Evolutionary conservation across 2,888 invertebrate genomes (phyloP), one percentile per base, ranked within the genome.

Genomic region (Cyrtodaria siliqua): DNA sequence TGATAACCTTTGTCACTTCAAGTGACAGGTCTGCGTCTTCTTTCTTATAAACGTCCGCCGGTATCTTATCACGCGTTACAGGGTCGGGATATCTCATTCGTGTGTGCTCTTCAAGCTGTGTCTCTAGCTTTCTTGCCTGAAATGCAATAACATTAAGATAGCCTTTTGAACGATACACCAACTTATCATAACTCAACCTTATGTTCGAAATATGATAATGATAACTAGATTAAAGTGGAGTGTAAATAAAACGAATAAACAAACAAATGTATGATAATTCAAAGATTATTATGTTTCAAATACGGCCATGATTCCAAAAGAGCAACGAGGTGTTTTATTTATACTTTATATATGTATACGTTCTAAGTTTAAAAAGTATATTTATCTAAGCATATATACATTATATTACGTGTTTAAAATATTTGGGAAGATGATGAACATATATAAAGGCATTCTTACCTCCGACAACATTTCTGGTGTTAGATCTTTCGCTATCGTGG

Each of bases 31-130:
- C 56, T 4, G 75, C 69, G 26, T 70, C 53, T 16, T 40, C 42
- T 12, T 52, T 52, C 4, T n/a, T 38, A 38, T 59, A 64, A n/a
- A 75, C 38, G 12, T 64, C 64, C 8, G 75, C 63, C 1, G 75
- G 75, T 53, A 75, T 64, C 14, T 56, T 24, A 1, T 50, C 53
- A 18, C 60, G 47, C 12, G 14, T 44, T 20, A 61, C 23, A 8
- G 49, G 6, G 44, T 69, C 64, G 20, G 75, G 75, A 40, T 69
- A 69, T 42, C 69, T 26, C n/a, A 75, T 57, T 24, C 67, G 49
- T n/a, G 67, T 49, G 29, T 69, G 75, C 26, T 64, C 55, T 29
- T 64, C 69, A 42, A 75, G 33, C 14, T 49, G 40, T 24, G 18
- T 26, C 49, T 56, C 56, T 27, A 70, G 26, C 20, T 33, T 14